Percentiles rank a stretch among this genome's conserved stretches.
Evolutionary conservation across 35 echinoderm and acorn worm species (phyloP).

Genomic region (Acanthaster planci): DNA sequence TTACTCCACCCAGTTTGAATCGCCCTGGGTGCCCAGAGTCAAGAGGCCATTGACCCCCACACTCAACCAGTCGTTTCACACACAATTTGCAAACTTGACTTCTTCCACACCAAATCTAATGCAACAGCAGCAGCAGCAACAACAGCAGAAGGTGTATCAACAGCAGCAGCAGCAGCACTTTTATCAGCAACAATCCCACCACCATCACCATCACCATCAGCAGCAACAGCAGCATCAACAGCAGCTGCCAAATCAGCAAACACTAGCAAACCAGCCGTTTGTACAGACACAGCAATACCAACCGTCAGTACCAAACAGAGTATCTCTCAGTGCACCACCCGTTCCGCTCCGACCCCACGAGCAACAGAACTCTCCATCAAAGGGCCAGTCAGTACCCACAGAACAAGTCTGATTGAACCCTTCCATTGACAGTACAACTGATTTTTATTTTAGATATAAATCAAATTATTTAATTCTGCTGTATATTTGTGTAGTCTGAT

Average conservation of each 20-base stretch:
- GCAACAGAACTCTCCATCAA: neutral
- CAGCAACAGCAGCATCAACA: neutral
- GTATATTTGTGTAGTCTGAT: too few relatives aligned
- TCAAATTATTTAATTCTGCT: conserved; percentile 17
- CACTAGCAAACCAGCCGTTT: conserved; percentile 8
- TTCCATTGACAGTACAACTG: conserved; percentile 1
- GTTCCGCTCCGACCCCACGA: neutral
- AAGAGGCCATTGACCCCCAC: conserved; percentile 8
- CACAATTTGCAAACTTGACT: conserved; percentile 25
- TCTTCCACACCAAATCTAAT: neutral
- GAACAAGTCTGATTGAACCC: neutral
- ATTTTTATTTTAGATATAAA: neutral
- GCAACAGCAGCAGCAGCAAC: conserved; percentile 3
- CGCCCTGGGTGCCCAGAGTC: neutral
- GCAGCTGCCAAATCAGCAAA: neutral
- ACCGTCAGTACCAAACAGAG: neutral
- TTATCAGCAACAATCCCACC: neutral
- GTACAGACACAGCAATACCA: neutral
- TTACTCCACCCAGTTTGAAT: neutral
- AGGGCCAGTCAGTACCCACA: conserved; percentile 15
- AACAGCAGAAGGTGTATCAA: neutral
- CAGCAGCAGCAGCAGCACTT: conserved; percentile 16
- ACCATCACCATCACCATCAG: neutral
- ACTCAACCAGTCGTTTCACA: conserved; percentile 3
- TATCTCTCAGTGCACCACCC: neutral